Conservation (phyloP, 2,113 vertebrate genomes). For the Leucoraja erinaceus region DNA sequence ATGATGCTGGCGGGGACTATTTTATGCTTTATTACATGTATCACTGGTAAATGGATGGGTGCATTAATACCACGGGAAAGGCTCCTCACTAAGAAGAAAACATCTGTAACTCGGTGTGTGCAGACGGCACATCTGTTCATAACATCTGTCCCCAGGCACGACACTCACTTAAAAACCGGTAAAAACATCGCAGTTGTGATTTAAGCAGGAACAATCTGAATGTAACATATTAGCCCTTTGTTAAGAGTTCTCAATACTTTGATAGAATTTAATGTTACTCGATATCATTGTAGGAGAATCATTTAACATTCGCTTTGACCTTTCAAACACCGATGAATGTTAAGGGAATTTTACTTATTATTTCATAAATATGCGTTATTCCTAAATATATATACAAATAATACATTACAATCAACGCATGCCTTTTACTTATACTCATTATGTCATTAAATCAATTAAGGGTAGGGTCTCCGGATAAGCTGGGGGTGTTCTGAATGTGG, state of each 20-base stretch:
- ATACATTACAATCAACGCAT: too few relatives aligned
- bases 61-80: background rate
- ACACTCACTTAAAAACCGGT: background rate
- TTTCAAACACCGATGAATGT: background rate
- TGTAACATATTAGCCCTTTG: background rate
- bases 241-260: background rate
- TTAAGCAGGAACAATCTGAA: background rate
- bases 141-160: conserved; percentile 17
- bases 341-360: background rate
- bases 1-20: background rate
- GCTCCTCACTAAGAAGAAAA: background rate
- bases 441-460: background rate
- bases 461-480: background rate
- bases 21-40: background rate
- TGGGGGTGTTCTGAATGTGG: background rate
- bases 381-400: too few relatives aligned
- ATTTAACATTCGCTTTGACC: background rate
- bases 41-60: background rate
- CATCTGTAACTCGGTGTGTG: background rate
- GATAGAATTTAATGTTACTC: background rate
- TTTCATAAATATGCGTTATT: too few relatives aligned
- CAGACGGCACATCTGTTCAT: background rate
- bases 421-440: too few relatives aligned
- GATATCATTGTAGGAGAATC: background rate
- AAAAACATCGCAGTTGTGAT: background rate